These are phyloP conservation scores for Phthorimaea operculella DNA, from an alignment of 1,140 invertebrate species.

Conservation along the genomic window DNA sequence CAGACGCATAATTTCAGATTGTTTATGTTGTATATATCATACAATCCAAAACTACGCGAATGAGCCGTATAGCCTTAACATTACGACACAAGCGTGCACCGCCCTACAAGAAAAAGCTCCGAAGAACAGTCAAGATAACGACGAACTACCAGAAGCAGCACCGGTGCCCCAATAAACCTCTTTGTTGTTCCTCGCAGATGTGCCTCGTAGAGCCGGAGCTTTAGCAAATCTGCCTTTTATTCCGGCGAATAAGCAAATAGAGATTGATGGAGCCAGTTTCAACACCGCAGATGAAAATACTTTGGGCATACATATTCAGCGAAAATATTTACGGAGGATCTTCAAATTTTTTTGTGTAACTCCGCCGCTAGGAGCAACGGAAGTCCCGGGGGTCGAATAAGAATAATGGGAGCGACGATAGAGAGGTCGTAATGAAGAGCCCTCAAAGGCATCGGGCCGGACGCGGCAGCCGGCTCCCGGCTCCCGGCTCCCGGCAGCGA, in stretches of 20 bases:
- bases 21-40: no score
- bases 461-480: conserved; percentile 21
- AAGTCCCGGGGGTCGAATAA: conserved; percentile 29
- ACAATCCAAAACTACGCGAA: neutral
- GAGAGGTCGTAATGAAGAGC: conserved; percentile 50
- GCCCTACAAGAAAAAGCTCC: neutral
- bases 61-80: neutral
- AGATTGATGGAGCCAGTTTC: neutral
- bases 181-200: conserved; percentile 1
- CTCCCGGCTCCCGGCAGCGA: conserved; percentile 19
- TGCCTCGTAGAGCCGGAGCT: neutral
- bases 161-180: neutral
- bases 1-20: no score
- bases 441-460: conserved; percentile 35
- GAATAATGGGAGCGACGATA: conserved; percentile 43
- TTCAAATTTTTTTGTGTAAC: no score
- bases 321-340: no score
- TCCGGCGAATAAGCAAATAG: neutral
- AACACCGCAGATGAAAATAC: neutral
- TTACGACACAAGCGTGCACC: neutral
- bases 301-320: no score
- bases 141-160: neutral
- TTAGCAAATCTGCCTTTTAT: neutral
- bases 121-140: neutral
- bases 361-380: neutral